Evolutionary conservation across 2,113 vertebrate genomes (phyloP).

Genomic region (Lepisosteus osseus): DNA sequence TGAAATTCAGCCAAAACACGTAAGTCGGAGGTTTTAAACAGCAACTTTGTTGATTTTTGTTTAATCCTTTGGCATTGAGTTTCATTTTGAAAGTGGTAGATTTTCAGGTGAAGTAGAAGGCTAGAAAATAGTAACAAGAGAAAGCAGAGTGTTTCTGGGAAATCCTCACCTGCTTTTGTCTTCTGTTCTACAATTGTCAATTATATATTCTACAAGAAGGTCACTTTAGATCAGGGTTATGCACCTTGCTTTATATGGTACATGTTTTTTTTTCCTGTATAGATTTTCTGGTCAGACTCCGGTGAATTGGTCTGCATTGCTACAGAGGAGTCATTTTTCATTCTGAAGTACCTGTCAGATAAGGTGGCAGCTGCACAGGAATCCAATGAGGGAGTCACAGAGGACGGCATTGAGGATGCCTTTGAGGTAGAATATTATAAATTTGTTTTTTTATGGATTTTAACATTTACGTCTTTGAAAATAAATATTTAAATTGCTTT

Average conservation of each 20-base stretch:
- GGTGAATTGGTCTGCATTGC: slow-evolving; percentile 97
- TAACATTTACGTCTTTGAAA: too few species aligned
- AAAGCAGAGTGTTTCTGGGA: too few species aligned
- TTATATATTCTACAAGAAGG: background rate
- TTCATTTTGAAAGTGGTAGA: too few species aligned
- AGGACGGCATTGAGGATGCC: slow-evolving; percentile 97
- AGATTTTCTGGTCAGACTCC: slow-evolving; percentile 99
- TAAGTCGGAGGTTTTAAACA: slow-evolving; percentile 54
- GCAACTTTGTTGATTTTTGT: background rate
- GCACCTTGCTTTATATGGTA: background rate
- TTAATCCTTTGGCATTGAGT: background rate
- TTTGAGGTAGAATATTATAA: slow-evolving; percentile 75
- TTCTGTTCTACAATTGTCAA: background rate
- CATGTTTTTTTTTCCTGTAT: slow-evolving; percentile 19
- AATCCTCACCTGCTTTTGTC: background rate
- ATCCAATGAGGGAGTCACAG: slow-evolving; percentile 91
- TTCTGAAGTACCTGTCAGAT: slow-evolving; percentile 90
- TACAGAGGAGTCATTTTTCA: slow-evolving; percentile 97
- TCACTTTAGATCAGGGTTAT: background rate
- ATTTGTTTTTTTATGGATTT: too few species aligned
- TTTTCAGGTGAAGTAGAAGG: too few species aligned
- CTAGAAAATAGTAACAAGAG: too few species aligned
- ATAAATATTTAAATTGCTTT: too few species aligned
- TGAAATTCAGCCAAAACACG: slow-evolving; percentile 96
- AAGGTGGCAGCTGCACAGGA: slow-evolving; percentile 93